Evolutionary conservation across 1,140 invertebrate genomes (phyloP).

Genomic region (Lycorma delicatula): DNA sequence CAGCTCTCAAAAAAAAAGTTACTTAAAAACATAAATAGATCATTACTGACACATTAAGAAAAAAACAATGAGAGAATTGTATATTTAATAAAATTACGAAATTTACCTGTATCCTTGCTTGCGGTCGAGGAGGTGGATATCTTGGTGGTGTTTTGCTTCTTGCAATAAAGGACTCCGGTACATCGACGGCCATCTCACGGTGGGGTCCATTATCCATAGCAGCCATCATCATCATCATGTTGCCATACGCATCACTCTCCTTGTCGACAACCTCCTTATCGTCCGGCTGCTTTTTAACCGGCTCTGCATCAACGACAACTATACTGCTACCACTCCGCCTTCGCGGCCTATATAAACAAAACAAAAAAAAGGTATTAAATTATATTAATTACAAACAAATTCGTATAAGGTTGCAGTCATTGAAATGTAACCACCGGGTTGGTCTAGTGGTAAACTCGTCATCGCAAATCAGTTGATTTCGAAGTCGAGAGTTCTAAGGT

Average conservation of each 20-base stretch:
- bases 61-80: background rate
- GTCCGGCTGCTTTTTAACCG: slow-evolving; percentile 37
- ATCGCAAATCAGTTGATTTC: too few species aligned
- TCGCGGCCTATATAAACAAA: slow-evolving; percentile 47
- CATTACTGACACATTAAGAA: too few species aligned
- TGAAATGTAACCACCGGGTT: too few species aligned
- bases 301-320: slow-evolving; percentile 48
- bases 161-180: slow-evolving; percentile 89
- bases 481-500: too few species aligned
- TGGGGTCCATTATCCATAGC: slow-evolving; percentile 66
- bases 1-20: too few species aligned
- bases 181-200: slow-evolving; percentile 97
- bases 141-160: slow-evolving; percentile 84
- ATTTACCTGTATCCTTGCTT: slow-evolving; percentile 25
- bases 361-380: background rate
- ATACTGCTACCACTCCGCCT: slow-evolving; percentile 58
- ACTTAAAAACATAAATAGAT: too few species aligned
- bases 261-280: slow-evolving; percentile 26
- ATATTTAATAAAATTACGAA: background rate
- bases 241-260: slow-evolving; percentile 39
- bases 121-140: slow-evolving; percentile 58
- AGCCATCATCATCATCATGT: slow-evolving; percentile 58
- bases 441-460: too few species aligned
- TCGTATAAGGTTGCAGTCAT: too few species aligned
- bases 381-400: too few species aligned